Evolutionary conservation across 2,888 invertebrate species (phyloP).

Genomic region (Oxycera nigricornis): DNA sequence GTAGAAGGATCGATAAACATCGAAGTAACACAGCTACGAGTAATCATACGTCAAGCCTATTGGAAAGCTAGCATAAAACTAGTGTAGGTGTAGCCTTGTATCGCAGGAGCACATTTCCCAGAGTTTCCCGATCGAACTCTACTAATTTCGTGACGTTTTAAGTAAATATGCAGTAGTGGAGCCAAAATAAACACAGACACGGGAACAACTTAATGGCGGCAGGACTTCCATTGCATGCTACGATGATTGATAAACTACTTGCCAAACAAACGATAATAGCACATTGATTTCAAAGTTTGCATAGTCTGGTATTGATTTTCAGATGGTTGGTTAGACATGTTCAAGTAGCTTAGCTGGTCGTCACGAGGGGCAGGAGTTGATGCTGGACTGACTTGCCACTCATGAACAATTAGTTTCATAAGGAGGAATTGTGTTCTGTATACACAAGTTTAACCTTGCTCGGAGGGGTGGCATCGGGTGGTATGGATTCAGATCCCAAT

Average conservation of each 20-base stretch:
- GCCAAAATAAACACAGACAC: neutral
- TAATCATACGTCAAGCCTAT: slow-evolving; percentile 5
- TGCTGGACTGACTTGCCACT: too few species aligned
- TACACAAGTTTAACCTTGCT: too few species aligned
- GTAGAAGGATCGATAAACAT: slow-evolving; percentile 27
- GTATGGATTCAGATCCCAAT: too few species aligned
- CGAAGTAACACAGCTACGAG: neutral
- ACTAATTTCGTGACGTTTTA: neutral
- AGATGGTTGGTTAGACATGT: neutral
- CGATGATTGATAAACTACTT: neutral
- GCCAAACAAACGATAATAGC: neutral
- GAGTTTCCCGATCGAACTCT: too few species aligned
- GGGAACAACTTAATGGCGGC: neutral
- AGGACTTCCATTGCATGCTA: neutral
- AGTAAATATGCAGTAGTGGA: neutral
- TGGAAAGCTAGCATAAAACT: neutral
- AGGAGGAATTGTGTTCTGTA: neutral
- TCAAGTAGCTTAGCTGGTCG: too few species aligned
- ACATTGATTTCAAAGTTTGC: slow-evolving; percentile 4
- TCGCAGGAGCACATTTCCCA: too few species aligned
- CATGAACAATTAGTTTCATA: too few species aligned
- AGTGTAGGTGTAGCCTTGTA: neutral
- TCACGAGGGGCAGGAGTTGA: too few species aligned
- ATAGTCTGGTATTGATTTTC: slow-evolving; percentile 22
- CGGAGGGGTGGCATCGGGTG: too few species aligned